Base-by-base conservation (phyloP, 2,888 invertebrate species). In the Acleris literana region DNA sequence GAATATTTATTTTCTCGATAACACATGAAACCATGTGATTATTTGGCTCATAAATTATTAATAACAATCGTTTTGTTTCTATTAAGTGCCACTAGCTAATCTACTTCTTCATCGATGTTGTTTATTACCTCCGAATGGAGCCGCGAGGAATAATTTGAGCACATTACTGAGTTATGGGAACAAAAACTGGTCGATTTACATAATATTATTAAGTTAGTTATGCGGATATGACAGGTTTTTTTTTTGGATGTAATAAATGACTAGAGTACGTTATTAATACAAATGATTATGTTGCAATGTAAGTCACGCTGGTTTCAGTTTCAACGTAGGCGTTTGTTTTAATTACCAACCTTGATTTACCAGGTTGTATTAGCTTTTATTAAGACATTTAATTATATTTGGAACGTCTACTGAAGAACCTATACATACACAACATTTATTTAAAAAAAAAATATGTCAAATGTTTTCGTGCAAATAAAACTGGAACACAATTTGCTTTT, bases 71-170 rank as follows among this genome's bases (percentile, higher is more conserved):
- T 71, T 73, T 74, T 74, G 69, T 73, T 75, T 74, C 74, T 72
- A 73, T 72, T 78, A 74, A 69, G 72, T 75, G 63, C 69, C 69
- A 64, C 65, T 39, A 20, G 63, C 58, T 74, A 74, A 76, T 76
- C 75, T 79, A 79, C 76, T 78, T 74, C 74, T 77, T 76, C 74
- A 78, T 78, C 76, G 76, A 70, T 63, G 73, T 79, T 75, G 79
- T 81, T 81, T 80, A 81, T 78, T 75, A 71, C 69, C 72, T 72
- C 64, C 71, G 68, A 71, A 77, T 76, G 71, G 56, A 63, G 74
- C 71, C 70, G 20, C 57, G 63, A 70, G 71, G 68, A 64, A 63
- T 71, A 75, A 78, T 78, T 78, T 74, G 57, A 62, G 71, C 73
- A 73, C 72, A 75, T 76, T 76, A 76, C 70, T 74, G 71, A 79